A percentile compares a stretch with the other conserved stretches of the same genome.
Evolutionary conservation across 1,140 invertebrate genomes (phyloP).

Genomic region (Pachyrhynchus sulphureomaculatus): DNA sequence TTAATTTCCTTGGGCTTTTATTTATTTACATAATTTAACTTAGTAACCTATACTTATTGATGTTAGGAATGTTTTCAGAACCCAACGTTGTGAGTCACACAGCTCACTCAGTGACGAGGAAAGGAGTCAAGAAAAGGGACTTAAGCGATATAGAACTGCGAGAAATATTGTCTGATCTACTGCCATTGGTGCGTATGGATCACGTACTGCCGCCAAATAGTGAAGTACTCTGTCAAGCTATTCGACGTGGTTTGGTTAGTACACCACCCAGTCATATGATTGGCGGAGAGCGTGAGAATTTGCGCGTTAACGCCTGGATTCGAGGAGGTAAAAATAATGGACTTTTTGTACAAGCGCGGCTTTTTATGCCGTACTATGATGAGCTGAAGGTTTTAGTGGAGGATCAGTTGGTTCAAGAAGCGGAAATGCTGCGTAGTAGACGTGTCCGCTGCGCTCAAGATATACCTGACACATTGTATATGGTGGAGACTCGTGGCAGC

Average conservation of each 20-base stretch:
- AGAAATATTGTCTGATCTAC: constrained; percentile 81
- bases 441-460: constrained; percentile 65
- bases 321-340: constrained; percentile 76
- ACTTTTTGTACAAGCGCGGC: constrained; percentile 78
- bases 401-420: constrained; percentile 79
- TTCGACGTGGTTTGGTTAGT: constrained; percentile 81
- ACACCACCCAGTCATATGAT: constrained; percentile 87
- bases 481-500: constrained; percentile 70
- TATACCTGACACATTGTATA: constrained; percentile 92
- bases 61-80: constrained; percentile 58
- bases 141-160: constrained; percentile 84
- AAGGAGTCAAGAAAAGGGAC: constrained; percentile 82
- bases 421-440: constrained; percentile 72
- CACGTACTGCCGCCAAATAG: constrained; percentile 85
- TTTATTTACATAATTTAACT: background rate
- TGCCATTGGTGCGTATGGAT: constrained; percentile 83
- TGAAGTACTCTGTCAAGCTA: constrained; percentile 74
- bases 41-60: background rate
- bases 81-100: constrained; percentile 91
- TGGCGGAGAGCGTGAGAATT: constrained; percentile 67
- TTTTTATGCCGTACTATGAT: constrained; percentile 93
- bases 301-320: constrained; percentile 84
- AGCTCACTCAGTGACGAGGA: constrained; percentile 83
- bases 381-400: constrained; percentile 89
- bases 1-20: background rate